A percentile compares a stretch with the other conserved stretches of the same genome.
These are phyloP conservation scores for Chaetoderma sp. DNA, from an alignment of 2,888 invertebrate genomes.

Conservation along the genomic window DNA sequence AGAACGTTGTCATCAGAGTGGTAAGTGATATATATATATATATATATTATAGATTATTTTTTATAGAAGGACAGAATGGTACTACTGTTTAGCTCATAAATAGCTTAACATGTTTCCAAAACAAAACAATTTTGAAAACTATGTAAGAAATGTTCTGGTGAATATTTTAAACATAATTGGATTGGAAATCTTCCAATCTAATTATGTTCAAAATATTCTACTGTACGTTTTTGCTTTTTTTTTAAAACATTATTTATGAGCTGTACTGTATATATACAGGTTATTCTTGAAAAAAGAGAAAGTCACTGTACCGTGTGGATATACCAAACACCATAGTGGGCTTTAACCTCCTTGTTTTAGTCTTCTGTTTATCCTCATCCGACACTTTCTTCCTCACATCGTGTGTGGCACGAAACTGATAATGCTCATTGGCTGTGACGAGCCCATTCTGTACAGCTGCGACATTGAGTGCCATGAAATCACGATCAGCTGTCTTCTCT, in stretches of 20 bases:
- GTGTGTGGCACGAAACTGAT: slow-evolving; percentile 63
- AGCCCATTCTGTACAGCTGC: slow-evolving; percentile 63
- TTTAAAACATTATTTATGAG: not conserved
- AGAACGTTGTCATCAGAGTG: no score
- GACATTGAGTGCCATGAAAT: slow-evolving; percentile 64
- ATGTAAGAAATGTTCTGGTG: no score
- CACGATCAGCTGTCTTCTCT: slow-evolving; percentile 45
- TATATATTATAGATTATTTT: no score
- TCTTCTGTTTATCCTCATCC: slow-evolving; percentile 46
- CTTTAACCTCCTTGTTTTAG: slow-evolving; percentile 52
- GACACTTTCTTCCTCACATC: slow-evolving; percentile 56
- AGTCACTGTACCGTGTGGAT: slow-evolving; percentile 54
- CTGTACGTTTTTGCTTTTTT: no score
- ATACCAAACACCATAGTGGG: slow-evolving; percentile 64
- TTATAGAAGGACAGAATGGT: no score
- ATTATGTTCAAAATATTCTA: no score
- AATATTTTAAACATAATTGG: no score
- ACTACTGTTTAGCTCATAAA: no score
- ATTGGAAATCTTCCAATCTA: no score
- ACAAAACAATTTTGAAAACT: no score
- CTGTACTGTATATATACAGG: not conserved
- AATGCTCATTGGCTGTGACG: slow-evolving; percentile 59
- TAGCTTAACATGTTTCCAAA: no score
- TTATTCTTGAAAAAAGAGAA: not conserved
- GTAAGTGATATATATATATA: no score